Base-by-base conservation (phyloP, 2,888 invertebrate genomes). In the Lasioglossum morio region DNA sequence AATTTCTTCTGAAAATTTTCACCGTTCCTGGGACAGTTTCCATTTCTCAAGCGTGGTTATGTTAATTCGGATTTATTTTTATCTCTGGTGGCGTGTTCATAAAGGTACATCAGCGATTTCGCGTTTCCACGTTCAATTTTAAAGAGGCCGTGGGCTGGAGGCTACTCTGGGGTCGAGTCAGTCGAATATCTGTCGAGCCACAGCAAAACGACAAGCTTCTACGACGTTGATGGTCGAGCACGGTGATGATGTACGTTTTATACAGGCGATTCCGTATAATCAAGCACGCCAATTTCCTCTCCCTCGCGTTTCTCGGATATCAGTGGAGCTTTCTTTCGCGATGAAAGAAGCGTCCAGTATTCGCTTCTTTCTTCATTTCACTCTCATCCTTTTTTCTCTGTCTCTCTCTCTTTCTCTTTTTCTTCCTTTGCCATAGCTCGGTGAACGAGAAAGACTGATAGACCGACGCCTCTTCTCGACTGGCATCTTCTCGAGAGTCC, bases 111-210 rank as follows among this genome's bases (percentile, higher is more conserved):
- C 60, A 70, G 76, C 27, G 76, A 72, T 72, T 72, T 48, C 69
- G 27, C 77, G 77, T 88, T 84, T 77, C 83, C 72, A 30, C 74
- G 89, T 90, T 92, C 88, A 88, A 91, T 91, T 92, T 91, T 87
- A 87, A 90, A 84, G 69, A 84, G 77, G 40, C 53, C 19, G 23
- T 30, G 70, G 60, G 60, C 81, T 53, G 30, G 72, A 72, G 37
- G 69, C 53, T 79, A 74, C 82, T 81, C 53, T 23, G 73, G 66
- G 69, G 40, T 69, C 53, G 72, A 53, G 57, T 19, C n/a, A 46
- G 78, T 66, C 84, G 76, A 79, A 72, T 79, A 79, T 79, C 87
- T 83, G 86, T 66, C 66, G 80, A 77, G 10, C 70, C 73, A 66
- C 79, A 34, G 43, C 46, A 72, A 75, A 72, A 80, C 76, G 81